Conservation (phyloP, 2,888 invertebrate genomes). For the Cabera pusaria region DNA sequence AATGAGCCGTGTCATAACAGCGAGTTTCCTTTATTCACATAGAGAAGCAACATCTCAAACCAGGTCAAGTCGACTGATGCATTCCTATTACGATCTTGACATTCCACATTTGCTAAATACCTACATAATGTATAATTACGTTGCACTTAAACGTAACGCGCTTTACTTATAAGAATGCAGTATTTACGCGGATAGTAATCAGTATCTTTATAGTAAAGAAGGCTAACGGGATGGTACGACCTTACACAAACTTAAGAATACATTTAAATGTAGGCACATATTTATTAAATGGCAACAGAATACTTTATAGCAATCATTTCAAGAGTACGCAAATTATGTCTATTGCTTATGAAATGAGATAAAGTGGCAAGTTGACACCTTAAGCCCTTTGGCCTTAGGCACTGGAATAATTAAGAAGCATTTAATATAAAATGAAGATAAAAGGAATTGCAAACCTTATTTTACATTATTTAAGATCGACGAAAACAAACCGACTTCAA, state of each 20-base stretch:
- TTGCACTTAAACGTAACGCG: conserved; percentile 7
- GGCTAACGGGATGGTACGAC: conserved; percentile 11
- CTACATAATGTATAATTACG: conserved; percentile 17
- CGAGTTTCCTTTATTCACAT: conserved; percentile 1
- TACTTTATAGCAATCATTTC: conserved; percentile 8
- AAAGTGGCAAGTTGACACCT: conserved; percentile 13
- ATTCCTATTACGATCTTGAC: conserved; percentile 58
- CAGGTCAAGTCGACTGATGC: conserved; percentile 66
- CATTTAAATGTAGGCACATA: too few relatives aligned
- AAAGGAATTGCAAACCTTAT: too few relatives aligned
- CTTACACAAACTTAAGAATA: too few relatives aligned
- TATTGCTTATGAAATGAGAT: conserved; percentile 14
- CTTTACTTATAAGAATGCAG: conserved; percentile 10
- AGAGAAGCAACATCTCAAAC: conserved; percentile 46
- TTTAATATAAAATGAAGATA: conserved; percentile 5
- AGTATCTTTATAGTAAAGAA: conserved; percentile 17
- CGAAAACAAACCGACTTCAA: too few relatives aligned
- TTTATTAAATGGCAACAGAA: too few relatives aligned
- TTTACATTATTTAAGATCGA: too few relatives aligned
- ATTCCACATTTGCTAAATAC: conserved; percentile 41
- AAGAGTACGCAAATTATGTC: conserved; percentile 11
- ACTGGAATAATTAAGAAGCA: conserved; percentile 5
- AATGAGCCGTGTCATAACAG: neutral
- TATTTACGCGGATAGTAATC: conserved; percentile 9
- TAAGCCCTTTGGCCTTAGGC: conserved; percentile 7